Evolutionary conservation across 2,113 vertebrate species (phyloP), one percentile per base, ranked within the genome.

Genomic region (Heterotilapia buettikoferi): DNA sequence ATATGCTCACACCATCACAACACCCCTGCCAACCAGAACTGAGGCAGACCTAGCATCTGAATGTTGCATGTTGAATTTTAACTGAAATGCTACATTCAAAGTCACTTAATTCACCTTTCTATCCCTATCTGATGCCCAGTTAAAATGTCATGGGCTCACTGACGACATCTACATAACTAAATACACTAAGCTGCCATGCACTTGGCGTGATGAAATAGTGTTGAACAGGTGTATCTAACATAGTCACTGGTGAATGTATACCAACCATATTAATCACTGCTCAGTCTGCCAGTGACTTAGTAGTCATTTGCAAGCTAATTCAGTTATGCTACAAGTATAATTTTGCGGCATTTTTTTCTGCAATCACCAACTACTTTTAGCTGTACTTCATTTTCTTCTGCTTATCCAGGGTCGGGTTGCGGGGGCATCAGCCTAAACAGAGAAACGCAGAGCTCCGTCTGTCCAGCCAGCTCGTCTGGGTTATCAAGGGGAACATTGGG

Each of bases 321-420:
- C 59, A 36, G 9, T 16, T 63, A 36, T 63, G 29, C 59, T 36
- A 19, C 19, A 36, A 63, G 31, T 36, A 63, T 33, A 63, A 36
- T 36, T 63, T 36, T 36, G 31, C 2, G 0, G 31, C 1, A 63
- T 63, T 63, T 63, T 63, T 19, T 63, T 0, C 9, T 63, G 29
- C 59, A 63, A 19, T 19, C 29, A 1, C 16, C 5, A 36, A 36
- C 31, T 63, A 36, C 29, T 63, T 63, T 36, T 7, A 19, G 18
- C 59, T 38, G 31, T 66, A 38, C 18, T 38, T 10, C 36, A n/a
- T n/a, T 66, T 66, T 66, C 61, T 38, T 66, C 18, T n/a, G 31
- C 18, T 66, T 38, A n/a, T 66, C 6, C 61, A 66, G 31, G 31
- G 9, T 36, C 1, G 0, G 2, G 59, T 63, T 63, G 61, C 1